A percentile compares a stretch with the other conserved stretches of the same genome.
Evolutionary conservation across 2,888 invertebrate species (phyloP).

Genomic region (Seira musarum): DNA sequence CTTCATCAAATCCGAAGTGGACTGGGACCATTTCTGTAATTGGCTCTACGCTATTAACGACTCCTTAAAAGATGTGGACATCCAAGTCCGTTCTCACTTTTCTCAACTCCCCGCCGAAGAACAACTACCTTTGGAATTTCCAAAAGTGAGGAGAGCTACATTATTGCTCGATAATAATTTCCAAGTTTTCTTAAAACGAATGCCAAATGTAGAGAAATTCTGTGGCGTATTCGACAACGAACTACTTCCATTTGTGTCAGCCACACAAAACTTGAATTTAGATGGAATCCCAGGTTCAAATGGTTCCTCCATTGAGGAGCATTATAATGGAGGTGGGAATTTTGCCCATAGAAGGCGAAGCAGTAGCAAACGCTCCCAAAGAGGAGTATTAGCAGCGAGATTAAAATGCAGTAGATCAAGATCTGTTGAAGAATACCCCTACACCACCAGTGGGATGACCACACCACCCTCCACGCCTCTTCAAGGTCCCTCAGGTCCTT

Average conservation of each 20-base stretch:
- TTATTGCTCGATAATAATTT: constrained; percentile 58
- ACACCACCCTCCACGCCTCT: neutral
- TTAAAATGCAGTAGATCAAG: constrained; percentile 19
- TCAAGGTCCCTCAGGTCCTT: constrained; percentile 9
- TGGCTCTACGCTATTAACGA: constrained; percentile 46
- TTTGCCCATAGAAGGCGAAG: constrained; percentile 8
- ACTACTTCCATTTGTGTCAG: constrained; percentile 44
- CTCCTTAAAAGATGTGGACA: constrained; percentile 44
- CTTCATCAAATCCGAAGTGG: constrained; percentile 57
- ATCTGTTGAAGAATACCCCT: constrained; percentile 13
- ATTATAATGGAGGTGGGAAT: neutral
- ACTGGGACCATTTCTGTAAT: constrained; percentile 57
- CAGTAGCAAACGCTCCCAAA: constrained; percentile 29
- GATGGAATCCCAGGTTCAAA: constrained; percentile 13
- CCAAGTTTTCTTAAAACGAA: constrained; percentile 48
- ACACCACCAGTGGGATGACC: neutral
- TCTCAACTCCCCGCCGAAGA: constrained; percentile 52
- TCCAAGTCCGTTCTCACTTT: constrained; percentile 54
- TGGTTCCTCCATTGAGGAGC: neutral
- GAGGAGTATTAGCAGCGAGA: neutral
- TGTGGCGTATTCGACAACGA: constrained; percentile 61
- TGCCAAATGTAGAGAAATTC: constrained; percentile 49
- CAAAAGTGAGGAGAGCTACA: constrained; percentile 35
- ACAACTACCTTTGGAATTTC: constrained; percentile 52
- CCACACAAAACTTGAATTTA: constrained; percentile 43